Evolutionary conservation across 2,888 invertebrate genomes (phyloP).

Genomic region (Sinelater perroti): DNA sequence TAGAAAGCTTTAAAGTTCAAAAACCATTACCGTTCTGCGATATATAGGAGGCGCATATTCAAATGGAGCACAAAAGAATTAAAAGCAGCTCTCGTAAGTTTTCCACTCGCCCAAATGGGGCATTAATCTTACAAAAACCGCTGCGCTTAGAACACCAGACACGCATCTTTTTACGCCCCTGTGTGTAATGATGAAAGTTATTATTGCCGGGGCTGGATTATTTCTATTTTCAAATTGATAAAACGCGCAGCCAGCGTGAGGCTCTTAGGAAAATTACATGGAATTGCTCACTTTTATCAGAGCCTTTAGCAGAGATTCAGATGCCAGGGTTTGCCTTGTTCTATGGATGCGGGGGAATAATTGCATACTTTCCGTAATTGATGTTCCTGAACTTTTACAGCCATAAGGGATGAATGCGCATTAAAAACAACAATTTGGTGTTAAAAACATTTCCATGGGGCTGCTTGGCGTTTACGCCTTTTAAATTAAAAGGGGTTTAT

Average conservation of each 20-base stretch:
- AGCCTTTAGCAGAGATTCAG: not conserved
- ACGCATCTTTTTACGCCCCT: constrained; percentile 34
- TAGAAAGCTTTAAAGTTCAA: too few species aligned
- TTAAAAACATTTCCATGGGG: too few species aligned
- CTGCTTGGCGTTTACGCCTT: too few species aligned
- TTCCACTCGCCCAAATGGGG: constrained; percentile 42
- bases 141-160: constrained; percentile 32
- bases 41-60: too few species aligned
- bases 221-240: constrained; percentile 33
- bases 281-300: constrained; percentile 20
- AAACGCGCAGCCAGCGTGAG: constrained; percentile 21
- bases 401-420: too few species aligned
- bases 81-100: constrained; percentile 39
- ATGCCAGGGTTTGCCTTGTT: constrained; percentile 11
- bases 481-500: too few species aligned
- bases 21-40: too few species aligned
- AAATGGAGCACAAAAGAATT: too few species aligned
- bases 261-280: constrained; percentile 27
- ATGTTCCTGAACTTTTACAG: not conserved
- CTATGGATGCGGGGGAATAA: constrained; percentile 11
- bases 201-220: constrained; percentile 34
- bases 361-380: constrained; percentile 4
- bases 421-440: too few species aligned
- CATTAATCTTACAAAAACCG: constrained; percentile 41
- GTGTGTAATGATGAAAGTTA: constrained; percentile 32